Base-by-base conservation (phyloP, 2,888 invertebrate species). In the Diabrotica balteata region DNA sequence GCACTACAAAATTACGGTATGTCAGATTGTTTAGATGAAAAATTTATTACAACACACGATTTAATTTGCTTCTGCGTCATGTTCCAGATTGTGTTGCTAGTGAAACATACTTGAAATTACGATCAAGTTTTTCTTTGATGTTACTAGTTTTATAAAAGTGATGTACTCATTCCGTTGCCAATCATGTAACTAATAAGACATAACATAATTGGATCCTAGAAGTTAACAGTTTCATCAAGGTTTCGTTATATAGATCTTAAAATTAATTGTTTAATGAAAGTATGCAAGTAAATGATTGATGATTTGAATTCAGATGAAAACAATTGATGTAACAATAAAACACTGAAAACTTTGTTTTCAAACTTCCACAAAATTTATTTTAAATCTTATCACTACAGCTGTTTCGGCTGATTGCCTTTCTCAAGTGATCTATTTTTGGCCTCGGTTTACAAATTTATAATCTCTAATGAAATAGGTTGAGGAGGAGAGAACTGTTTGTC, bases 51-150 rank as follows among this genome's bases (percentile, higher is more conserved):
- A 47, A 9, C 8, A 10, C 47, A 47, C 9, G 10, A 9, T 47
- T 47, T 47, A 47, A 47, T 47, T 47, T 10, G 47, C 10, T 47
- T 47, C 10, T 47, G 10, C 47, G 47, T 32, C 32, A 32, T 47
- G 47, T 10, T 47, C 47, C 10, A 47, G 9, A 47, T 47, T 47
- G 47, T 47, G 10, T 47, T 9, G 47, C 47, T 47, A 47, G 47
- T 10, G 10, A 47, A 10, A 47, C 47, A 10, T 47, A 47, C 10
- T 47, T 47, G 47, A 47, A 47, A 47, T 47, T 9, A 7, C 10
- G 47, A 9, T 47, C 47, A 10, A 47, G 47, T 47, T 47, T 47
- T 47, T 47, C 47, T 47, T 47, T 47, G 47, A 47, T 47, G 47
- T 47, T 47, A 47, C 47, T 10, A 47, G 47, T 47, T 47, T 47